phyloP scores from a whole-genome alignment of 2,797 vertebrate species.

The Sitta carolinensis region DNA sequence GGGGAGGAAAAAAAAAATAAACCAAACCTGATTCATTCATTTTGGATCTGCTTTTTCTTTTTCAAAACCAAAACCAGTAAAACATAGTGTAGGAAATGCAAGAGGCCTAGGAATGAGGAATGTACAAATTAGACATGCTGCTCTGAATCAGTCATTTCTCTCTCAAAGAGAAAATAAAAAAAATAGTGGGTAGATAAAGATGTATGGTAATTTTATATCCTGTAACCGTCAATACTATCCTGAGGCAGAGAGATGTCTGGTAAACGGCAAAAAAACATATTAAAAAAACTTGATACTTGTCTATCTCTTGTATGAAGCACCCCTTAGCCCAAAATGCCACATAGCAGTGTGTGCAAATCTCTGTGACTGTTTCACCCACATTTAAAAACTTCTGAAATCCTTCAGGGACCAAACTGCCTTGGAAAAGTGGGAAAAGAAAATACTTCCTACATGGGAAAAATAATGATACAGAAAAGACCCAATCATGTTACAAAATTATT shows the following conservation, averaged over 20 bases:
- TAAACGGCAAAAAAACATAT: not conserved
- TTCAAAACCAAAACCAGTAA: not conserved
- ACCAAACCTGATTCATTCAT: not conserved
- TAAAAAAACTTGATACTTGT: not conserved
- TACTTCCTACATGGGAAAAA: not conserved
- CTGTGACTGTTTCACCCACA: not conserved
- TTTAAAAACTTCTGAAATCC: not conserved
- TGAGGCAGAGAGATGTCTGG: not conserved
- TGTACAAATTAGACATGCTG: not conserved
- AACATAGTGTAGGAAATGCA: not conserved
- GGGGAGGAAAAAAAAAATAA: fast-evolving
- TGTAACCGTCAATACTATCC: not conserved
- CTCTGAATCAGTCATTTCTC: not conserved
- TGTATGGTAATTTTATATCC: not conserved
- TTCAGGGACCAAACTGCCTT: not conserved
- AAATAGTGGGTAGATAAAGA: not conserved
- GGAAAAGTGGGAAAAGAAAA: not conserved
- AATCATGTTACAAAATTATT: not conserved
- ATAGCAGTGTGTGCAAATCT: not conserved
- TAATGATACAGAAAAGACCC: not conserved
- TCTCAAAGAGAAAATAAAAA: not conserved
- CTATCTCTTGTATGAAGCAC: not conserved
- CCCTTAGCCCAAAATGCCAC: not conserved
- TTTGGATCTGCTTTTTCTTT: not conserved
- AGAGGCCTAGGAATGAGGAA: not conserved